Evolutionary conservation across 2,113 vertebrate genomes (phyloP).

Genomic region (Pelusios castaneus): DNA sequence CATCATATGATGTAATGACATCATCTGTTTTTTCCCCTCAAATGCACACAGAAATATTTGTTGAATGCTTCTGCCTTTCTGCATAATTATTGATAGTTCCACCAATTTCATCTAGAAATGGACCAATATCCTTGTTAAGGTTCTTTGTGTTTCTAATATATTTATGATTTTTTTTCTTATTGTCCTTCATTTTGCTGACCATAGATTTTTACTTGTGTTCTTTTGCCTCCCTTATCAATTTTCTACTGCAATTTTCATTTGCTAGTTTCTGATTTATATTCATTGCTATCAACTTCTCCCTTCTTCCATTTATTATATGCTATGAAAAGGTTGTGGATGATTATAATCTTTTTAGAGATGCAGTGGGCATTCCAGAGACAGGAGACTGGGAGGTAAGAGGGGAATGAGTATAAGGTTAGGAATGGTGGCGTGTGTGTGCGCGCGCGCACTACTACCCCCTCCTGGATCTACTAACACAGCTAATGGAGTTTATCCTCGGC

Average conservation of each 20-base stretch:
- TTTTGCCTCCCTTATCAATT: background rate
- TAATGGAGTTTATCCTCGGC: background rate
- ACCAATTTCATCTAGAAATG: background rate
- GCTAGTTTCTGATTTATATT: background rate
- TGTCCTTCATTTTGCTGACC: background rate
- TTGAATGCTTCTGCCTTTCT: background rate
- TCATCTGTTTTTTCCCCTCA: background rate
- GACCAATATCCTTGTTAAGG: background rate
- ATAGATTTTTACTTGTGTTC: background rate
- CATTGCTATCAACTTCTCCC: background rate
- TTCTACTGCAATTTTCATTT: background rate
- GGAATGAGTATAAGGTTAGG: background rate
- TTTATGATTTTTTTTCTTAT: background rate
- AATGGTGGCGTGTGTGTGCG: background rate
- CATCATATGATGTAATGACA: background rate
- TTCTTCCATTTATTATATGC: background rate
- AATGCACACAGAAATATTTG: background rate
- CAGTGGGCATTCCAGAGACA: background rate
- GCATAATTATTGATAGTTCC: background rate
- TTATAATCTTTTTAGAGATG: background rate
- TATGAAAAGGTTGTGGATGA: background rate
- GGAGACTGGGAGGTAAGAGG: background rate
- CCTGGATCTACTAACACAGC: background rate
- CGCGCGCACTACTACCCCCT: background rate
- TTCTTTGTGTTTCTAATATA: background rate